A percentile compares a stretch with the other conserved stretches of the same genome.
phyloP scores from a whole-genome alignment of 64 coral and sea anemone genomes.

The Montipora efflorescens region DNA sequence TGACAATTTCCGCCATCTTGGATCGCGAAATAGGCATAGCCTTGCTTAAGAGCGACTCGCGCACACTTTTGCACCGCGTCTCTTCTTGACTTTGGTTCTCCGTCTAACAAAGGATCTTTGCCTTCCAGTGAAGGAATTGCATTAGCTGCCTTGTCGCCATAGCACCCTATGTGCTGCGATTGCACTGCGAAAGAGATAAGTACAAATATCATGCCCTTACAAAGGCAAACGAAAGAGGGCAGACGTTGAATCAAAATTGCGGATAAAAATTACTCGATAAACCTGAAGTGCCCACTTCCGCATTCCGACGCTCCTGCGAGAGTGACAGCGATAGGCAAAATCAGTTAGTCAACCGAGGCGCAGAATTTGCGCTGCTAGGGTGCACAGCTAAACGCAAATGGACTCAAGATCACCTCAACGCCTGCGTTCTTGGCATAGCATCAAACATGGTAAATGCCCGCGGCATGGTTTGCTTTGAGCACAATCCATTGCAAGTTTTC shows the following conservation, averaged over 20 bases:
- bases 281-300: neutral
- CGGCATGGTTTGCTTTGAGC: neutral
- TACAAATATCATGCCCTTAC: neutral
- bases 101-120: constrained; percentile 28
- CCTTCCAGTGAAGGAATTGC: constrained; percentile 52
- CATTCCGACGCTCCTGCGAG: neutral
- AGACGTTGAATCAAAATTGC: neutral
- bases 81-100: constrained; percentile 19
- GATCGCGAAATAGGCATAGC: constrained; percentile 34
- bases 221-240: neutral
- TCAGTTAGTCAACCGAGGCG: neutral
- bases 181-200: neutral
- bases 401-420: neutral
- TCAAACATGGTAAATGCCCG: neutral
- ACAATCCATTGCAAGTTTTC: neutral
- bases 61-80: constrained; percentile 35
- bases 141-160: constrained; percentile 15
- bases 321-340: neutral
- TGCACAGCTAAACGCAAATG: neutral
- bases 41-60: constrained; percentile 37
- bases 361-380: neutral
- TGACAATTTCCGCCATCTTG: constrained; percentile 51
- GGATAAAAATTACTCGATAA: too few relatives aligned
- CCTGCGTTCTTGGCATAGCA: neutral
- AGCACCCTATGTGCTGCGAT: constrained; percentile 30